A percentile compares a stretch with the other conserved stretches of the same genome.
phyloP scores from a whole-genome alignment of 2,888 invertebrate species.

The Megastigmus dorsalis region DNA sequence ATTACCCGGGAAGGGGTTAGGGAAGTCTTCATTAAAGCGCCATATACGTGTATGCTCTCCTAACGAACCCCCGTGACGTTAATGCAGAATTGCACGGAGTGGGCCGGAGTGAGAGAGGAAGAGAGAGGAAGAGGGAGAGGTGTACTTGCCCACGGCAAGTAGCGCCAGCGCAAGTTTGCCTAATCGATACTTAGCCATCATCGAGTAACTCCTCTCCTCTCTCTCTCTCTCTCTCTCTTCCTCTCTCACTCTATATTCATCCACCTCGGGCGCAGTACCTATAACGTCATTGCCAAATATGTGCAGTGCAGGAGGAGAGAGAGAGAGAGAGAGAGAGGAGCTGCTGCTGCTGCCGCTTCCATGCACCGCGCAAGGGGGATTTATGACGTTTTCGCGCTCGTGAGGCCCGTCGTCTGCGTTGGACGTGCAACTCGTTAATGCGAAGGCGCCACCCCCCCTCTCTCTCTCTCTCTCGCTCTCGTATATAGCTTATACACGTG shows the following conservation, averaged over 20 bases:
- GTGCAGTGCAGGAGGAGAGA: too few species aligned
- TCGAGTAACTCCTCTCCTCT: constrained; percentile 36
- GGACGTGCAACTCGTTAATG: constrained; percentile 16
- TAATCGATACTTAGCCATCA: constrained; percentile 56
- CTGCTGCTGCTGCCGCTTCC: too few species aligned
- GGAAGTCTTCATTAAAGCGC: constrained; percentile 33
- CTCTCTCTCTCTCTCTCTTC: background rate
- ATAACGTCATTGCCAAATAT: constrained; percentile 64
- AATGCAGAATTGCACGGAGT: constrained; percentile 23
- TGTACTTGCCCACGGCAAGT: constrained; percentile 16
- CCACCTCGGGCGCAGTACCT: constrained; percentile 46
- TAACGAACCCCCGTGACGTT: constrained; percentile 41
- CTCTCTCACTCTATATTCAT: constrained; percentile 39
- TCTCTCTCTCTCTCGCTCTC: too few species aligned
- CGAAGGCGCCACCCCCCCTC: background rate
- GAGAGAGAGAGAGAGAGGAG: too few species aligned
- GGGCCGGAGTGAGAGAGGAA: background rate
- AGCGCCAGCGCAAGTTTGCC: constrained; percentile 39
- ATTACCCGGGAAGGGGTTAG: constrained; percentile 1
- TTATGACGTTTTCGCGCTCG: constrained; percentile 52
- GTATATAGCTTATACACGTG: too few species aligned
- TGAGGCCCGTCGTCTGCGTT: background rate
- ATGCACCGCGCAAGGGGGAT: too few species aligned
- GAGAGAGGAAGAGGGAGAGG: background rate
- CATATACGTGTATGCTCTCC: background rate